Percentiles rank a stretch among this genome's conserved stretches.
phyloP scores from a whole-genome alignment of 2,888 invertebrate genomes.

The Craniophora ligustri region DNA sequence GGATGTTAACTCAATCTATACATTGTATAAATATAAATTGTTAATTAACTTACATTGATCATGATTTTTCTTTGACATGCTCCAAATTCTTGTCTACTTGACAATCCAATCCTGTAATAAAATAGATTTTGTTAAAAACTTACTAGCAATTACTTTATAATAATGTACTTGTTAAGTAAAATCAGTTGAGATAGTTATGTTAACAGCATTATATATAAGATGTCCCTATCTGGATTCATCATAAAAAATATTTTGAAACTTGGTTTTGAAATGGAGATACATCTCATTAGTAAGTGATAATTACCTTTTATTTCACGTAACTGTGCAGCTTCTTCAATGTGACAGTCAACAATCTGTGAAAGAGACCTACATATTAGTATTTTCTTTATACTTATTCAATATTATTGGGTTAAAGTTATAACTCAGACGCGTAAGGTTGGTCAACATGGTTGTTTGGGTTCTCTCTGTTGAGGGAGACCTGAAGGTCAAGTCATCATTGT shows the following conservation, averaged over 20 bases:
- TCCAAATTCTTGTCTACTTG: neutral
- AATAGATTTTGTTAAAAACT: neutral
- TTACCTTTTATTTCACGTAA: neutral
- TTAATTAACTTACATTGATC: neutral
- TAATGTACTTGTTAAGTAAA: neutral
- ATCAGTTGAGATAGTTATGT: conserved; percentile 72
- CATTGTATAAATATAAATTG: no score
- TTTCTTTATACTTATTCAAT: neutral
- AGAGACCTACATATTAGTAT: neutral
- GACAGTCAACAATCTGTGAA: neutral
- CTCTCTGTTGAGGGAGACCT: conserved; percentile 87
- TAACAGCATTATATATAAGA: conserved; percentile 80
- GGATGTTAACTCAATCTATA: no score
- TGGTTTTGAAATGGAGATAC: neutral
- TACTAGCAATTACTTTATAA: neutral
- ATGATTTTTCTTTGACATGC: neutral
- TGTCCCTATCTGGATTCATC: conserved; percentile 84
- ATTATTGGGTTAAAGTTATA: no score
- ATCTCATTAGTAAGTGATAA: neutral
- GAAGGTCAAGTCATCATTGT: conserved; percentile 81
- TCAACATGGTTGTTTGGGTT: conserved; percentile 81
- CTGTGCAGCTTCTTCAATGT: neutral
- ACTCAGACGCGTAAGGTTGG: conserved; percentile 70
- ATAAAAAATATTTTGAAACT: conserved; percentile 38
- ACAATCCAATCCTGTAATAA: conserved; percentile 3